A percentile compares a stretch with the other conserved stretches of the same genome.
These are phyloP conservation scores for Pocillopora damicornis DNA, from an alignment of 64 coral and sea anemone genomes.

Conservation along the genomic window DNA sequence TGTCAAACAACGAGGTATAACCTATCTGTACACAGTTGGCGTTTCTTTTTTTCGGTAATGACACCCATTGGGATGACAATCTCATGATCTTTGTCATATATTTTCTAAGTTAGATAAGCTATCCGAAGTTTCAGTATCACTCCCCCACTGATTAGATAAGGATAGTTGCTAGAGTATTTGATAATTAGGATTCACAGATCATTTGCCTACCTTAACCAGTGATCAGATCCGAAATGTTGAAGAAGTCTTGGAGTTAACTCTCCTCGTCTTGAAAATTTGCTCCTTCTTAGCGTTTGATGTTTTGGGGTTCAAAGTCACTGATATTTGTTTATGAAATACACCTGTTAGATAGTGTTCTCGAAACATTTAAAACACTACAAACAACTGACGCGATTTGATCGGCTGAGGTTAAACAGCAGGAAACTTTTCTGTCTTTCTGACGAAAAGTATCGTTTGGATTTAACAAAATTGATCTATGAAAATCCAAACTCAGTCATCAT, in stretches of 20 bases:
- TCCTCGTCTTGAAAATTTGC: neutral
- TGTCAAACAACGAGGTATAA: too few relatives aligned
- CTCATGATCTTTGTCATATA: neutral
- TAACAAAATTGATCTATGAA: neutral
- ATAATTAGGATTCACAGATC: too few relatives aligned
- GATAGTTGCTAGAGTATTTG: neutral
- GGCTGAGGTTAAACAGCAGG: neutral
- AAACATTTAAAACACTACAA: neutral
- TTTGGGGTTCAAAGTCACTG: neutral
- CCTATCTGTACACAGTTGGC: too few relatives aligned
- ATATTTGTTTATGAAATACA: neutral
- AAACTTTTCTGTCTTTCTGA: constrained; percentile 1
- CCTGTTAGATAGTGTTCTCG: neutral
- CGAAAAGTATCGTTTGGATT: neutral
- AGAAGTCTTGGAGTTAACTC: neutral
- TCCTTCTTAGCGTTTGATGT: neutral
- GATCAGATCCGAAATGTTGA: neutral
- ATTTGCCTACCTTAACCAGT: too few relatives aligned
- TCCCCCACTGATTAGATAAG: neutral
- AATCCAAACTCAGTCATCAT: neutral
- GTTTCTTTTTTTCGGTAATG: neutral
- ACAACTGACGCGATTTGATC: constrained; percentile 1
- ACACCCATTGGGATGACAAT: neutral
- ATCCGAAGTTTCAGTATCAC: neutral
- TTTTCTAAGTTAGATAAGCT: neutral